Percentiles rank a stretch among this genome's conserved stretches.
Conservation (phyloP, 2,888 invertebrate genomes). For the Drosophila atripex region DNA sequence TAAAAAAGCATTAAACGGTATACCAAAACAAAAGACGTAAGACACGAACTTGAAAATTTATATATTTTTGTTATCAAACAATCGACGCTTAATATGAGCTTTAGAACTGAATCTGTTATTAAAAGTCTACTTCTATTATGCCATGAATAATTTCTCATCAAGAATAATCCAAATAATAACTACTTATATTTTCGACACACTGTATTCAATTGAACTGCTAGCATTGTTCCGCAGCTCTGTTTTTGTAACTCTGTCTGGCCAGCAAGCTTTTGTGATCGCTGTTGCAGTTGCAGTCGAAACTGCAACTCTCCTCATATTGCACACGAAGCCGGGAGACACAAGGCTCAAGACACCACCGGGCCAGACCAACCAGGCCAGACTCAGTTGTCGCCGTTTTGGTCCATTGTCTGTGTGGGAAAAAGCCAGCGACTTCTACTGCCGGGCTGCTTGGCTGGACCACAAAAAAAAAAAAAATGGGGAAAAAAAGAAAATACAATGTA, state of each 20-base stretch:
- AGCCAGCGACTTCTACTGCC: slow-evolving; percentile 66
- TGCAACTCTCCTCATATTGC: slow-evolving; percentile 47
- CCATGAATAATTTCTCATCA: neutral
- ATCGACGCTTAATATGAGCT: neutral
- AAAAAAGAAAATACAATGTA: slow-evolving; percentile 44
- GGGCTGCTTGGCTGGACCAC: slow-evolving; percentile 28
- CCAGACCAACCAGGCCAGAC: slow-evolving; percentile 32
- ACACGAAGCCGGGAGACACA: slow-evolving; percentile 22
- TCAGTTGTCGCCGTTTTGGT: slow-evolving; percentile 66
- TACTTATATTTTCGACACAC: slow-evolving; percentile 43
- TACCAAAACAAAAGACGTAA: neutral
- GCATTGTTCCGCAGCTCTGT: slow-evolving; percentile 72
- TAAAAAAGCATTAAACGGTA: neutral
- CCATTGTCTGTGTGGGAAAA: slow-evolving; percentile 77
- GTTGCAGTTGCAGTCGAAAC: slow-evolving; percentile 42
- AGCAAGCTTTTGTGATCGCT: slow-evolving; percentile 44
- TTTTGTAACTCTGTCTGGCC: slow-evolving; percentile 74
- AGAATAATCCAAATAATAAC: neutral
- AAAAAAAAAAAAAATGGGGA: slow-evolving; percentile 29
- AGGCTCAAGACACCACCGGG: slow-evolving; percentile 18
- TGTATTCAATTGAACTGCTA: slow-evolving; percentile 68
- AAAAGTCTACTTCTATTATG: neutral
- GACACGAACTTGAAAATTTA: neutral
- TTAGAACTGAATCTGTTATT: neutral
- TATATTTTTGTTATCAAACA: neutral